Evolutionary conservation across 2,888 invertebrate species (phyloP).

Genomic region (Sphinx pinastri): DNA sequence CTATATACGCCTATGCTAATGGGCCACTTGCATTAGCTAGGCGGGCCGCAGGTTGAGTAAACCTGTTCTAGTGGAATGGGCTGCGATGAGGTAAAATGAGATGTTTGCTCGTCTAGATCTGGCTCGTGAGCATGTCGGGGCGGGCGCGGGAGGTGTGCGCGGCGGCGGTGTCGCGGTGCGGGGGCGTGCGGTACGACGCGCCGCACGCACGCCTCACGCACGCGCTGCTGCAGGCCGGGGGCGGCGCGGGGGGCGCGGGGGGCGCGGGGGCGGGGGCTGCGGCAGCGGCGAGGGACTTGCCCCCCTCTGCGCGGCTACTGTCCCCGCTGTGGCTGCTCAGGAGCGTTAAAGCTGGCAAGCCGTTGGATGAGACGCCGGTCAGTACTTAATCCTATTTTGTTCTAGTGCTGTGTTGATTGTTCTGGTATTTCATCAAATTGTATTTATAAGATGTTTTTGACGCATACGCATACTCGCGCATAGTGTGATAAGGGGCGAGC

Average conservation of each 20-base stretch:
- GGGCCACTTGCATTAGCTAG: too few species aligned
- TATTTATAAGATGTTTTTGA: too few species aligned
- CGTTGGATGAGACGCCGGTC: slow-evolving; percentile 64
- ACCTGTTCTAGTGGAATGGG: too few species aligned
- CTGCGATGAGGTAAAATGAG: too few species aligned
- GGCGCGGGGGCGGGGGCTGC: not conserved
- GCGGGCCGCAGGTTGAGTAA: too few species aligned
- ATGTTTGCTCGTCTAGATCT: slow-evolving; percentile 55
- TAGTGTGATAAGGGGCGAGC: too few species aligned
- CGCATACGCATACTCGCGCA: too few species aligned
- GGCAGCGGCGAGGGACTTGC: not conserved
- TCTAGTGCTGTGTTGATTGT: not conserved
- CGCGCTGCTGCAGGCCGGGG: slow-evolving; percentile 77
- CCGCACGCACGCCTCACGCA: slow-evolving; percentile 91
- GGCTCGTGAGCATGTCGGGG: slow-evolving; percentile 70
- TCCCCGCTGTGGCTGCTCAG: slow-evolving; percentile 89
- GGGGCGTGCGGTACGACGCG: slow-evolving; percentile 91
- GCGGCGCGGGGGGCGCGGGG: slow-evolving; percentile 35
- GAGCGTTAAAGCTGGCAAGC: slow-evolving; percentile 83
- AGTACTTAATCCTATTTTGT: too few species aligned
- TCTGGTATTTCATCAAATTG: not conserved
- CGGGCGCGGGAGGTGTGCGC: slow-evolving; percentile 65
- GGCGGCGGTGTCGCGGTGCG: slow-evolving; percentile 83
- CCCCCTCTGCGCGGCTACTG: slow-evolving; percentile 51
- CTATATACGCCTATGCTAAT: too few species aligned